phyloP scores from a whole-genome alignment of 2,113 vertebrate species.

The Scomber scombrus region DNA sequence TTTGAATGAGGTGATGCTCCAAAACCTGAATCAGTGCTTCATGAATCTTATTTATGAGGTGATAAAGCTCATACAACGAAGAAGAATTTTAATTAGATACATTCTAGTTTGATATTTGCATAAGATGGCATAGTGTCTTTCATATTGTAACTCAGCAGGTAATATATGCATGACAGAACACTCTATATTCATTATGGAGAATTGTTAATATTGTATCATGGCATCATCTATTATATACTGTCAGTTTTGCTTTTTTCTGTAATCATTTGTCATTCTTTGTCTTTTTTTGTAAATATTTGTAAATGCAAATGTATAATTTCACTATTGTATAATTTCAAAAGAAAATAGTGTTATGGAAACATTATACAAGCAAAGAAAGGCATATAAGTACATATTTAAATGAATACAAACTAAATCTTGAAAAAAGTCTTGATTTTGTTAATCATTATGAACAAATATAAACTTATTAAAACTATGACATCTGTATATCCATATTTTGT shows the following conservation, averaged over 20 bases:
- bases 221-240: not conserved
- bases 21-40: not conserved
- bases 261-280: not conserved
- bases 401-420: not conserved
- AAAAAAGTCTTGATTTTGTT: not conserved
- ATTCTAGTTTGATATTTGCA: not conserved
- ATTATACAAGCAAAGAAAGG: too few relatives aligned
- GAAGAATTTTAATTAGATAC: not conserved
- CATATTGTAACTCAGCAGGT: slow-evolving; percentile 6
- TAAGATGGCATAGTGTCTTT: not conserved
- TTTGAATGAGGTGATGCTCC: slow-evolving; percentile 82
- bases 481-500: slow-evolving; percentile 12
- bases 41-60: not conserved
- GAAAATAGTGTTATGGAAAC: not conserved
- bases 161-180: slow-evolving; percentile 16
- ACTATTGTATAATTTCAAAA: not conserved
- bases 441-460: too few relatives aligned
- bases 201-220: not conserved
- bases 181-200: not conserved
- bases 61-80: not conserved
- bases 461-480: not conserved
- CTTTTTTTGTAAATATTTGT: not conserved
- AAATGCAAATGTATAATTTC: not conserved
- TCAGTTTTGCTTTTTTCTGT: too few relatives aligned
- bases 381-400: slow-evolving; percentile 4